phyloP scores from a whole-genome alignment of 2,113 vertebrate genomes.

The Cercocebus atys region DNA sequence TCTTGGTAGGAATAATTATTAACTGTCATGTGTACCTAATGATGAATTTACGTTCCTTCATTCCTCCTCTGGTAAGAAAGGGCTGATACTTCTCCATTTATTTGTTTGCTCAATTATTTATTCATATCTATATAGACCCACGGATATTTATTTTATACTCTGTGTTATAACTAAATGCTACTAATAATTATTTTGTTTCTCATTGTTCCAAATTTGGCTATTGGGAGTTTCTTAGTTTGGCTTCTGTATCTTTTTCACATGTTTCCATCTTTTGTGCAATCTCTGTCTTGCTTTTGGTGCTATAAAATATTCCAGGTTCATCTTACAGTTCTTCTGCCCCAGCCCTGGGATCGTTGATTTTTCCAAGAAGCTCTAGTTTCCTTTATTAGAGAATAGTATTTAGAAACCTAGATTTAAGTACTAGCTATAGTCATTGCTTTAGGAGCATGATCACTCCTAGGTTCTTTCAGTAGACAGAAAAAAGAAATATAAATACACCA shows the following conservation, averaged over 20 bases:
- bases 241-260: background rate
- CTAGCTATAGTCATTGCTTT: background rate
- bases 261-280: background rate
- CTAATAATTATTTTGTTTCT: background rate
- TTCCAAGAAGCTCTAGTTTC: background rate
- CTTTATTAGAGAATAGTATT: background rate
- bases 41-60: background rate
- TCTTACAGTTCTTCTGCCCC: background rate
- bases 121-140: background rate
- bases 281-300: background rate
- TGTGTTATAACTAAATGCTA: background rate
- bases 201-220: background rate
- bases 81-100: background rate
- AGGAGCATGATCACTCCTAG: background rate
- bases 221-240: background rate
- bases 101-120: background rate
- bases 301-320: background rate
- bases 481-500: background rate
- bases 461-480: background rate
- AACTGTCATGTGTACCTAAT: background rate
- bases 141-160: background rate
- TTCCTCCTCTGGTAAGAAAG: background rate
- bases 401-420: background rate
- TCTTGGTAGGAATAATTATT: background rate
- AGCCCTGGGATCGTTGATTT: background rate